Percentiles rank a stretch among this genome's conserved stretches.
These are phyloP conservation scores for Anser brachyrhynchus DNA, from an alignment of 2,113 vertebrate species.

Conservation along the genomic window DNA sequence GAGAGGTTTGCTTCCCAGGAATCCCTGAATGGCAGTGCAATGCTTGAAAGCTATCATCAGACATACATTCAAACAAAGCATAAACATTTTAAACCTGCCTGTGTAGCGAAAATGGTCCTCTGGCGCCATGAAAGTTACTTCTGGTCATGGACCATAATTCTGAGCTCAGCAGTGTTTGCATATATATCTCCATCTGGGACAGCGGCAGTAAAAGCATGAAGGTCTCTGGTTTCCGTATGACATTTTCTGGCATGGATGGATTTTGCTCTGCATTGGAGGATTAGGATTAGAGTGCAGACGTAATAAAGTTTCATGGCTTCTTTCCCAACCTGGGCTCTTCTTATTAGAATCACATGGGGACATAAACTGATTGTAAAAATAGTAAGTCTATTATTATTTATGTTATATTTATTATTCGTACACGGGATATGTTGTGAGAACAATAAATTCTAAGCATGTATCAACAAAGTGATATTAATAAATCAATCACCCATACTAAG, in stretches of 20 bases:
- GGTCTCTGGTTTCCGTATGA: constrained; percentile 30
- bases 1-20: not conserved
- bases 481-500: not conserved
- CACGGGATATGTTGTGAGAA: not conserved
- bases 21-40: not conserved
- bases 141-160: constrained; percentile 36
- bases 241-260: constrained; percentile 9
- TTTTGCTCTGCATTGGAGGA: constrained; percentile 4
- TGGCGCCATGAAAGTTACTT: not conserved
- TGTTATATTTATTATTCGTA: constrained; percentile 16
- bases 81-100: not conserved
- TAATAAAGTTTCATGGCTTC: constrained; percentile 25
- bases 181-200: constrained; percentile 2
- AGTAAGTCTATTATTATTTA: constrained; percentile 39
- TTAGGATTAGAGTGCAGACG: constrained; percentile 45
- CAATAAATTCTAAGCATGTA: not conserved
- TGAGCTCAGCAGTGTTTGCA: not conserved
- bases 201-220: constrained; percentile 26
- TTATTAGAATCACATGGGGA: constrained; percentile 36
- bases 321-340: constrained; percentile 32
- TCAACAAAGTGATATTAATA: constrained; percentile 1
- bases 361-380: constrained; percentile 25
- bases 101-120: not conserved
- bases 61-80: not conserved
- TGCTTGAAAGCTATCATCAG: not conserved